These are phyloP conservation scores for Scarus forsteni DNA, from an alignment of 2,797 vertebrate species.

Conservation along the genomic window DNA sequence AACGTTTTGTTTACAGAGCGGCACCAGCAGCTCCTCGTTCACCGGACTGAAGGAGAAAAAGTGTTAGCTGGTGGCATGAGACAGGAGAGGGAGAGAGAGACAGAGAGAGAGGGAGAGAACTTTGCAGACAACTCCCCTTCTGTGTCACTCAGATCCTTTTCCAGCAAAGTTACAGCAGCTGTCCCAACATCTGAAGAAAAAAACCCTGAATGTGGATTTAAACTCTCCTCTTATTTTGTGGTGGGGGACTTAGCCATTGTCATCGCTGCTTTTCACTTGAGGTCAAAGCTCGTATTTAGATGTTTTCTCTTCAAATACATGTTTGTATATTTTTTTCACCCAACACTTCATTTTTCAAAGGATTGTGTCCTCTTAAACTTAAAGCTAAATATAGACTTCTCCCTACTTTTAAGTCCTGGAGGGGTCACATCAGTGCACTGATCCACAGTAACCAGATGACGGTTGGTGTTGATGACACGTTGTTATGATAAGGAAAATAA, in stretches of 20 bases:
- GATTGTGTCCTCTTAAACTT: background rate
- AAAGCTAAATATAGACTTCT: too few species aligned
- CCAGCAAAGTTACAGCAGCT: slow-evolving; percentile 62
- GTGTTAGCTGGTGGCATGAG: slow-evolving; percentile 20
- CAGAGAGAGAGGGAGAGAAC: slow-evolving; percentile 24
- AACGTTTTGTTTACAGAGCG: slow-evolving; percentile 39
- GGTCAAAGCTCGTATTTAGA: slow-evolving; percentile 43
- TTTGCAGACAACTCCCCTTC: slow-evolving; percentile 43
- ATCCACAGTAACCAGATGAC: slow-evolving; percentile 2
- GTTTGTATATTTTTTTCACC: slow-evolving; percentile 16
- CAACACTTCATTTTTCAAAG: background rate
- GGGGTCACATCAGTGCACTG: slow-evolving; percentile 19
- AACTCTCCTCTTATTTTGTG: slow-evolving; percentile 79
- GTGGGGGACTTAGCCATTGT: slow-evolving; percentile 58
- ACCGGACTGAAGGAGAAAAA: slow-evolving; percentile 27
- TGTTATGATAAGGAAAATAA: slow-evolving; percentile 33
- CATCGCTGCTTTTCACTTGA: slow-evolving; percentile 44
- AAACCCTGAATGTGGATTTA: slow-evolving; percentile 76
- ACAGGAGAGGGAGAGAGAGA: slow-evolving; percentile 28
- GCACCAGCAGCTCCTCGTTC: slow-evolving; percentile 27
- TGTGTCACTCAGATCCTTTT: slow-evolving; percentile 42
- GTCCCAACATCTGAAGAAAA: slow-evolving; percentile 63
- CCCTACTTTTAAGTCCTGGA: too few species aligned
- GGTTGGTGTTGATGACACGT: slow-evolving; percentile 40
- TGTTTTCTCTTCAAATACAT: background rate